Evolutionary conservation across 2,888 invertebrate genomes (phyloP).

Genomic region (Idaea aversata): DNA sequence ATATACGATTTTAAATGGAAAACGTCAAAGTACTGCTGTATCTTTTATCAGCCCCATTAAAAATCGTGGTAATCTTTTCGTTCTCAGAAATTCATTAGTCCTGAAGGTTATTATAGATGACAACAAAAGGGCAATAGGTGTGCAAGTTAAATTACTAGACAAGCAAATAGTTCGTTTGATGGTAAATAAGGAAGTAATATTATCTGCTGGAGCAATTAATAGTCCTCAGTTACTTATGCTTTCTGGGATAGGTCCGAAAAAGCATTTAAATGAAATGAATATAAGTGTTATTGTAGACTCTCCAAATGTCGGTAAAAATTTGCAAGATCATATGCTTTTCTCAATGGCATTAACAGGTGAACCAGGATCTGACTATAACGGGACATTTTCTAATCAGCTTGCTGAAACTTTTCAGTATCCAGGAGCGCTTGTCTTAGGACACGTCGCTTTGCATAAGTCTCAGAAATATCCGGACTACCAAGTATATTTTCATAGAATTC

Average conservation of each 20-base stretch:
- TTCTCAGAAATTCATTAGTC: slow-evolving; percentile 35
- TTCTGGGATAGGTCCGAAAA: slow-evolving; percentile 43
- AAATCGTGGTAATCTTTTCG: slow-evolving; percentile 34
- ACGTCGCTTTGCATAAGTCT: slow-evolving; percentile 32
- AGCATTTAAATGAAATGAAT: slow-evolving; percentile 33
- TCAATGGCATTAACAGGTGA: slow-evolving; percentile 32
- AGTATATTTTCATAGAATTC: slow-evolving; percentile 20
- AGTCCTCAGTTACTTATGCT: slow-evolving; percentile 46
- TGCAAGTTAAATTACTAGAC: slow-evolving; percentile 31
- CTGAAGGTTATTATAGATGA: slow-evolving; percentile 36
- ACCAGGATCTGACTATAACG: slow-evolving; percentile 14
- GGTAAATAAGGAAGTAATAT: slow-evolving; percentile 38
- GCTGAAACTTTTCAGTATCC: slow-evolving; percentile 35
- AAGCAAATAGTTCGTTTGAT: slow-evolving; percentile 21
- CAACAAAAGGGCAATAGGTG: slow-evolving; percentile 31
- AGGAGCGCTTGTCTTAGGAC: slow-evolving; percentile 20
- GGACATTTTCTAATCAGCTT: slow-evolving; percentile 31
- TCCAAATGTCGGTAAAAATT: slow-evolving; percentile 39
- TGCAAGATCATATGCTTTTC: slow-evolving; percentile 40
- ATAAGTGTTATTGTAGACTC: slow-evolving; percentile 34
- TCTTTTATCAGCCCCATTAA: slow-evolving; percentile 37
- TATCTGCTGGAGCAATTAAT: slow-evolving; percentile 43
- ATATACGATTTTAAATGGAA: slow-evolving; percentile 27
- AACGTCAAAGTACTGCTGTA: slow-evolving; percentile 37
- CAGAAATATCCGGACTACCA: slow-evolving; percentile 44